A percentile compares a stretch with the other conserved stretches of the same genome.
Conservation (phyloP, 2,888 invertebrate species). For the Orthonychiurus folsomi region DNA sequence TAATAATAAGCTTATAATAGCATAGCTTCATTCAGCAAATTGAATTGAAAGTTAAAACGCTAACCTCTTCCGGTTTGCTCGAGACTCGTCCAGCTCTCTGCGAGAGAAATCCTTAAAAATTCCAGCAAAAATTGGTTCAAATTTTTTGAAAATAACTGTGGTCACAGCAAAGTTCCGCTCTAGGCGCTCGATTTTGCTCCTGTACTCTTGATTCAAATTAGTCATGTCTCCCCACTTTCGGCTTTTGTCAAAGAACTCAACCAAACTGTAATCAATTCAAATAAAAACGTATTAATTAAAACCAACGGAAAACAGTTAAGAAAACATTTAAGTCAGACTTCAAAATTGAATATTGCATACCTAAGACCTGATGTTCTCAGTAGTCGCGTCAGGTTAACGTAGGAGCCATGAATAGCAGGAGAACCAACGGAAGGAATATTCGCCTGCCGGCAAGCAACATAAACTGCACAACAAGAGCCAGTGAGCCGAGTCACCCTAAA, state of each 20-base stretch:
- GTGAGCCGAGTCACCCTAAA: conserved; percentile 78
- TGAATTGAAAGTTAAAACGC: background rate
- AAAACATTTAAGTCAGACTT: background rate
- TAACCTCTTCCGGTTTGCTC: conserved; percentile 37
- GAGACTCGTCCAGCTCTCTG: conserved; percentile 30
- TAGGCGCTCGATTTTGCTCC: conserved; percentile 69
- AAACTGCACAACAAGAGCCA: conserved; percentile 93
- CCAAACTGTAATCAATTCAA: conserved; percentile 60
- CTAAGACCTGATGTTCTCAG: conserved; percentile 80
- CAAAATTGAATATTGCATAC: conserved; percentile 47
- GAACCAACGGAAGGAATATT: conserved; percentile 69
- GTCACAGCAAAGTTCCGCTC: conserved; percentile 89
- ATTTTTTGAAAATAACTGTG: conserved; percentile 85
- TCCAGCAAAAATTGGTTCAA: conserved; percentile 74
- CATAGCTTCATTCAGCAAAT: background rate
- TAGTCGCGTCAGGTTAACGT: conserved; percentile 82
- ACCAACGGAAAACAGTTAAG: background rate
- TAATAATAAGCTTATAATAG: conserved; percentile 8
- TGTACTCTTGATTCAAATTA: conserved; percentile 70
- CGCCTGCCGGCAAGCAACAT: conserved; percentile 74
- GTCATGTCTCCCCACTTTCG: conserved; percentile 94
- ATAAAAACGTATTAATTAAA: conserved; percentile 14
- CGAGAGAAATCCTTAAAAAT: conserved; percentile 61
- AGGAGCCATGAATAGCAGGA: conserved; percentile 74
- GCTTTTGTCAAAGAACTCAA: conserved; percentile 89